A percentile compares a stretch with the other conserved stretches of the same genome.
Evolutionary conservation across 2,797 vertebrate genomes (phyloP).

Genomic region (Tachyglossus aculeatus): DNA sequence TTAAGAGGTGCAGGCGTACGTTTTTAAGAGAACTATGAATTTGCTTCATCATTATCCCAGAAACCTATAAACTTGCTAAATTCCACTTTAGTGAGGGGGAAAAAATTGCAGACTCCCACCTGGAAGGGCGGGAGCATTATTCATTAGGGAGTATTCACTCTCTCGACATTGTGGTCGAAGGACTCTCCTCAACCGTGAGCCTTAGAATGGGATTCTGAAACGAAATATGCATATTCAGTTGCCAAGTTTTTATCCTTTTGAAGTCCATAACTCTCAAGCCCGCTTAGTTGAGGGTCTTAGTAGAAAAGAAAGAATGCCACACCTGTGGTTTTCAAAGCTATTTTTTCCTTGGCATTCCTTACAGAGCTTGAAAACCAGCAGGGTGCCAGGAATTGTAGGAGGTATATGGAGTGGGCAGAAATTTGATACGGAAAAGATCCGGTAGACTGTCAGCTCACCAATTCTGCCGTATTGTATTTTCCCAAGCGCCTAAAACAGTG

Average conservation of each 20-base stretch:
- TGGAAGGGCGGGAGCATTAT: accelerated
- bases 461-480: too few relatives aligned
- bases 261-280: background rate
- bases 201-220: background rate
- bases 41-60: background rate
- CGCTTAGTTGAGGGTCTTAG: background rate
- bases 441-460: too few relatives aligned
- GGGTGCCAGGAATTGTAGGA: too few relatives aligned
- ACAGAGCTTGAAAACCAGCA: too few relatives aligned
- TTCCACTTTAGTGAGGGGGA: background rate
- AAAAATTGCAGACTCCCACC: background rate
- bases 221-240: background rate
- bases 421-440: too few relatives aligned
- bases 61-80: background rate
- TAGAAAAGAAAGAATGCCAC: background rate
- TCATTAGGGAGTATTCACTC: accelerated
- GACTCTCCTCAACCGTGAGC: too few relatives aligned
- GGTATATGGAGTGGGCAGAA: too few relatives aligned
- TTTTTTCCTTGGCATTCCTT: too few relatives aligned
- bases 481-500: too few relatives aligned
- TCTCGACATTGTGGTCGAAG: background rate
- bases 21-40: background rate
- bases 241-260: background rate
- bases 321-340: background rate
- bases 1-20: background rate